Percentiles rank a stretch among this genome's conserved stretches.
These are phyloP conservation scores for Chrysomela aeneicollis DNA, from an alignment of 2,888 invertebrate species.

Conservation along the genomic window DNA sequence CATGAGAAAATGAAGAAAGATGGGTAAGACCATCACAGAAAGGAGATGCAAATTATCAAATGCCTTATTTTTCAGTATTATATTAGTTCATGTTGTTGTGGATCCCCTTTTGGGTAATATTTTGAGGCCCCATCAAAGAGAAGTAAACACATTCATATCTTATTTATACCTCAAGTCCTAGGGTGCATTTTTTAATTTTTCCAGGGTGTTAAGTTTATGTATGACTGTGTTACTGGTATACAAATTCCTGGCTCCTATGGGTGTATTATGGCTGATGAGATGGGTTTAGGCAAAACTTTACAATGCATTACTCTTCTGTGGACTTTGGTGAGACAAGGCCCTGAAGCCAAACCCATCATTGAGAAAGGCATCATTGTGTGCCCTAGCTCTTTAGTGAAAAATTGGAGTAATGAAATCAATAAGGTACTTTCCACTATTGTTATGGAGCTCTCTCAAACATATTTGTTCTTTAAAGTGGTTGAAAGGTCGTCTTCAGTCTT, in stretches of 20 bases:
- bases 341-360: constrained; percentile 88
- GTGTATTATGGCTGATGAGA: constrained; percentile 99
- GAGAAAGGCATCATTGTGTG: constrained; percentile 95
- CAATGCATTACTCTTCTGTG: constrained; percentile 97
- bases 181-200: constrained; percentile 30
- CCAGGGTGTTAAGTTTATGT: constrained; percentile 97
- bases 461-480: constrained; percentile 72
- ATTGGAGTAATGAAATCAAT: constrained; percentile 98
- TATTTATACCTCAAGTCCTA: not conserved
- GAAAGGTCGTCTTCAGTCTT: constrained; percentile 78
- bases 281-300: constrained; percentile 97
- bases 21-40: constrained; percentile 61
- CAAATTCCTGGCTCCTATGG: constrained; percentile 88
- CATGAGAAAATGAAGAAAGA: constrained; percentile 88
- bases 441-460: not conserved
- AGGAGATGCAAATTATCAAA: constrained; percentile 21
- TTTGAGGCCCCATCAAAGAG: constrained; percentile 95
- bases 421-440: constrained; percentile 64
- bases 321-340: constrained; percentile 93
- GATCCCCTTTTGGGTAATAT: constrained; percentile 92
- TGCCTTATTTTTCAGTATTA: constrained; percentile 61
- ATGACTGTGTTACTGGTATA: constrained; percentile 94
- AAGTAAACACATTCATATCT: constrained; percentile 62
- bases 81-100: constrained; percentile 93
- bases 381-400: constrained; percentile 97